phyloP scores from a whole-genome alignment of 2,113 vertebrate species.

The Lasiurus cinereus region DNA sequence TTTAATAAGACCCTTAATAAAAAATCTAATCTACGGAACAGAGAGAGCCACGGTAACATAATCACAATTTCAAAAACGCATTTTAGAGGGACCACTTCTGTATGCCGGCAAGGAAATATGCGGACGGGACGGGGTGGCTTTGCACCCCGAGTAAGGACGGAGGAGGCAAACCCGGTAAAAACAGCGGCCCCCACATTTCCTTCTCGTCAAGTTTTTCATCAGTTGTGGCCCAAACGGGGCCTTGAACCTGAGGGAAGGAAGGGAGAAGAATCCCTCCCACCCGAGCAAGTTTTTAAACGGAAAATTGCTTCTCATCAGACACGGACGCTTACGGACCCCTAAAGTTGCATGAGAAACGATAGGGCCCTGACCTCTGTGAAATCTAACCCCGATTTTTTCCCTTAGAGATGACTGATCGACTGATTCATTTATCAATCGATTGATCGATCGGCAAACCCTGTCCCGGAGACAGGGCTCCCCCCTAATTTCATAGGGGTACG shows the following conservation, averaged over 20 bases:
- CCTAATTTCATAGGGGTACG: too few species aligned
- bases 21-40: slow-evolving; percentile 82
- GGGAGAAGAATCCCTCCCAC: background rate
- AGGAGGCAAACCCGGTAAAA: background rate
- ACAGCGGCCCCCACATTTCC: background rate
- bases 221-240: background rate
- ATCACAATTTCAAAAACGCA: slow-evolving; percentile 77
- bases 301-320: background rate
- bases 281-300: background rate
- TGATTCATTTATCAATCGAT: background rate
- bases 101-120: slow-evolving; percentile 63
- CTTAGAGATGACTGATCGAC: background rate
- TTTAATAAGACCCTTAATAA: slow-evolving; percentile 82
- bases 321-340: background rate
- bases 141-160: background rate
- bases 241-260: slow-evolving; percentile 5
- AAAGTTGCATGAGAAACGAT: background rate
- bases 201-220: slow-evolving; percentile 23
- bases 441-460: background rate
- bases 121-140: background rate
- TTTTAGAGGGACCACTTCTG: slow-evolving; percentile 68
- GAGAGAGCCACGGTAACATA: slow-evolving; percentile 76
- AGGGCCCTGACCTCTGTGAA: background rate
- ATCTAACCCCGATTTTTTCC: background rate
- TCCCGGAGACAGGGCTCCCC: background rate